Conservation (phyloP, 2,797 vertebrate species). For the Pangasius mekongensis region DNA sequence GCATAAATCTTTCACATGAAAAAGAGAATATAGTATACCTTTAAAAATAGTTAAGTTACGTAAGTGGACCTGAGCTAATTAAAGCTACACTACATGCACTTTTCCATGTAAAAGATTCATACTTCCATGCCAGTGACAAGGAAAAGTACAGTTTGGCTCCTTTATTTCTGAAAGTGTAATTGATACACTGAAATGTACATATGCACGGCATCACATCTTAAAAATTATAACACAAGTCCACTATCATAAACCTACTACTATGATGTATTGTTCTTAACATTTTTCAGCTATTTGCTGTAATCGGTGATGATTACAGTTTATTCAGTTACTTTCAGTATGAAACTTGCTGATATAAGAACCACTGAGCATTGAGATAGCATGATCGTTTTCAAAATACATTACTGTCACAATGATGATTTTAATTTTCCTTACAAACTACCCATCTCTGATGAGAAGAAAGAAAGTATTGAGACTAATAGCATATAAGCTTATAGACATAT, state of each 20-base stretch:
- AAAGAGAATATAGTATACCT: not conserved
- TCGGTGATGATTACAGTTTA: not conserved
- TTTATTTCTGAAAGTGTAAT: not conserved
- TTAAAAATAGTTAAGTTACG: not conserved
- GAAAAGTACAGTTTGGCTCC: not conserved
- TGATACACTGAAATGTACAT: not conserved
- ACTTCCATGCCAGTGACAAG: not conserved
- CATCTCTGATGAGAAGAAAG: not conserved
- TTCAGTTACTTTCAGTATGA: no score
- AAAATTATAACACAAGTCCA: not conserved
- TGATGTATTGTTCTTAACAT: not conserved
- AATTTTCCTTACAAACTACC: not conserved
- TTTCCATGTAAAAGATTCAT: not conserved
- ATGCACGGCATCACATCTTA: not conserved
- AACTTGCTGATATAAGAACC: not conserved
- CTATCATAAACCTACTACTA: not conserved
- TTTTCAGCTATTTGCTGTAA: not conserved
- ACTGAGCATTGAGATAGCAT: not conserved
- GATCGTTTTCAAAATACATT: not conserved
- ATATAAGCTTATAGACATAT: no score
- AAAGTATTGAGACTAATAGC: not conserved
- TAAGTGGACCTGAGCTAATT: not conserved
- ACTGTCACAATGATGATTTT: not conserved
- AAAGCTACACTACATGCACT: not conserved
- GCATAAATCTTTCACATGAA: not conserved